Conservation (phyloP, 2,888 invertebrate species). For the Protophormia terraenovae region DNA sequence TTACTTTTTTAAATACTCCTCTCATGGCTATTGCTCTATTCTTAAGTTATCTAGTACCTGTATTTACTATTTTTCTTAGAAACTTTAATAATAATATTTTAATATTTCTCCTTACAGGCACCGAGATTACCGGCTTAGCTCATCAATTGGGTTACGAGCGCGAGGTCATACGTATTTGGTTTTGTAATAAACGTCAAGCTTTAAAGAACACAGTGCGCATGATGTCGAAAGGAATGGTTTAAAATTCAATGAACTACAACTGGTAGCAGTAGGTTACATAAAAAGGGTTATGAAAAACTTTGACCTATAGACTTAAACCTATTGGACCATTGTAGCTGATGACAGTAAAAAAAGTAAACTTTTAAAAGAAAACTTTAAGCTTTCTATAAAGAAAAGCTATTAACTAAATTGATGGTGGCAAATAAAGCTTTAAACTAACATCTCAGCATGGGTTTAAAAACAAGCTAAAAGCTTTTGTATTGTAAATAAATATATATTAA, state of each 20-base stretch:
- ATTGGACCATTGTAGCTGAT: no score
- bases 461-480: constrained; percentile 25
- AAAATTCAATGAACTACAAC: constrained; percentile 74
- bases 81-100: not conserved
- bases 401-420: not conserved
- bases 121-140: constrained; percentile 97
- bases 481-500: constrained; percentile 29
- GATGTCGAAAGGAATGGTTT: constrained; percentile 94
- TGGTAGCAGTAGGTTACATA: constrained; percentile 24
- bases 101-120: constrained; percentile 85
- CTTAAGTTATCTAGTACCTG: no score
- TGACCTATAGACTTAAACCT: no score
- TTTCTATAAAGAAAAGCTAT: not conserved
- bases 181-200: constrained; percentile 99
- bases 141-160: constrained; percentile 98
- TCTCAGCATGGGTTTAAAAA: not conserved
- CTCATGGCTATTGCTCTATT: no score
- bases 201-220: constrained; percentile 98
- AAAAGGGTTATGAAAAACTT: no score
- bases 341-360: not conserved
- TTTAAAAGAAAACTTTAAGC: constrained; percentile 69
- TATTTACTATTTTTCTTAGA: no score
- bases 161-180: constrained; percentile 99
- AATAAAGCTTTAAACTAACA: not conserved
- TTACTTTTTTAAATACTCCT: no score